phyloP scores from a whole-genome alignment of 2,113 vertebrate genomes.

The Rhinopomastus cyanomelas region DNA sequence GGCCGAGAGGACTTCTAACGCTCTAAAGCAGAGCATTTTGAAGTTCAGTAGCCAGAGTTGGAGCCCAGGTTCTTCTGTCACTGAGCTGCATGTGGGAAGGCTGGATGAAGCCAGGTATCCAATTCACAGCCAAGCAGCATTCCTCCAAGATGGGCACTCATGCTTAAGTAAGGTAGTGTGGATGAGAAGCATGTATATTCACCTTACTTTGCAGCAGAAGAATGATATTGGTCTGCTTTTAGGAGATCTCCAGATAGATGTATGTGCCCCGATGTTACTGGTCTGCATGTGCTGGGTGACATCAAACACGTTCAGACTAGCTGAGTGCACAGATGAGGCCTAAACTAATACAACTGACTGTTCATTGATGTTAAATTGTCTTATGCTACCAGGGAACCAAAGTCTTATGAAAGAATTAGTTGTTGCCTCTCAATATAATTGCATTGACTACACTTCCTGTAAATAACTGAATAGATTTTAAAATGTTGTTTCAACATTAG shows the following conservation, averaged over 20 bases:
- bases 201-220: not conserved
- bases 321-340: not conserved
- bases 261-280: not conserved
- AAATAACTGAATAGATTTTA: not conserved
- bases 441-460: not conserved
- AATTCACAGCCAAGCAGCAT: not conserved
- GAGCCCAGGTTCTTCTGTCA: not conserved
- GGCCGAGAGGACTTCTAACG: not conserved
- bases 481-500: not conserved
- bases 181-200: not conserved
- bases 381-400: not conserved
- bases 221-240: not conserved
- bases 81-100: not conserved
- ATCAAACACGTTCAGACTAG: not conserved
- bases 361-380: not conserved
- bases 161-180: not conserved
- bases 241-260: not conserved
- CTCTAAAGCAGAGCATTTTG: not conserved
- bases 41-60: not conserved
- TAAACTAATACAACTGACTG: not conserved
- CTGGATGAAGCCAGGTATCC: not conserved
- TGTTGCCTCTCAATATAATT: not conserved
- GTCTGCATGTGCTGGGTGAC: not conserved
- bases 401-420: not conserved
- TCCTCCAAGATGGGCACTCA: not conserved